Evolutionary conservation across 2,113 vertebrate species (phyloP).

Genomic region (Corythornis cristatus): DNA sequence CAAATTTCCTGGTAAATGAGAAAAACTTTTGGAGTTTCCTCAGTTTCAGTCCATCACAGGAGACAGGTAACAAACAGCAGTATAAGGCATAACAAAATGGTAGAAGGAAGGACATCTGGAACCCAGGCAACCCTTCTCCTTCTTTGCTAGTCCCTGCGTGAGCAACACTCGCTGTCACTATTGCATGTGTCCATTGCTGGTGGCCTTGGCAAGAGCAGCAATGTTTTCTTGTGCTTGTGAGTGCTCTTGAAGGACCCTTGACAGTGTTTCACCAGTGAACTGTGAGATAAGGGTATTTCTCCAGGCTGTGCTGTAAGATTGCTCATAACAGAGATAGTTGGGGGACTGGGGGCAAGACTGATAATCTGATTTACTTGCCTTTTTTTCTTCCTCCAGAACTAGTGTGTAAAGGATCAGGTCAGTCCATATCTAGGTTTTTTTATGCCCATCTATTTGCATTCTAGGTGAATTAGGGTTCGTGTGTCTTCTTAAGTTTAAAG

Average conservation of each 20-base stretch:
- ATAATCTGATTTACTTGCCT: background rate
- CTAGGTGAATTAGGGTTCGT: background rate
- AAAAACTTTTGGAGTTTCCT: background rate
- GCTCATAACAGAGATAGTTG: background rate
- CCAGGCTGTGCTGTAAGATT: background rate
- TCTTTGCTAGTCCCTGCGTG: background rate
- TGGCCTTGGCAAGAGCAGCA: background rate
- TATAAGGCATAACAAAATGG: background rate
- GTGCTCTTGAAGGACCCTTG: background rate
- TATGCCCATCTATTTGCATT: background rate
- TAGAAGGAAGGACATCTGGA: background rate
- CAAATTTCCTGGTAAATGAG: background rate
- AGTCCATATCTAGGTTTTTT: background rate
- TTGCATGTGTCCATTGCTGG: background rate
- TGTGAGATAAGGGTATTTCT: background rate
- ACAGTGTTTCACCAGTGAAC: background rate
- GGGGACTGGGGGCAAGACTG: fast-evolving
- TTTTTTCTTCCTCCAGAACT: background rate
- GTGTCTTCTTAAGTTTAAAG: background rate
- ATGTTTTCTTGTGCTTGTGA: background rate
- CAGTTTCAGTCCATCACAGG: background rate
- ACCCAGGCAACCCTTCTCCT: background rate
- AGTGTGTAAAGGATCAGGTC: background rate
- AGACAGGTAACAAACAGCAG: background rate
- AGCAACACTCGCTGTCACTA: background rate